These are phyloP conservation scores for Ivindomyrus marchei DNA, from an alignment of 2,113 vertebrate genomes.

Conservation along the genomic window DNA sequence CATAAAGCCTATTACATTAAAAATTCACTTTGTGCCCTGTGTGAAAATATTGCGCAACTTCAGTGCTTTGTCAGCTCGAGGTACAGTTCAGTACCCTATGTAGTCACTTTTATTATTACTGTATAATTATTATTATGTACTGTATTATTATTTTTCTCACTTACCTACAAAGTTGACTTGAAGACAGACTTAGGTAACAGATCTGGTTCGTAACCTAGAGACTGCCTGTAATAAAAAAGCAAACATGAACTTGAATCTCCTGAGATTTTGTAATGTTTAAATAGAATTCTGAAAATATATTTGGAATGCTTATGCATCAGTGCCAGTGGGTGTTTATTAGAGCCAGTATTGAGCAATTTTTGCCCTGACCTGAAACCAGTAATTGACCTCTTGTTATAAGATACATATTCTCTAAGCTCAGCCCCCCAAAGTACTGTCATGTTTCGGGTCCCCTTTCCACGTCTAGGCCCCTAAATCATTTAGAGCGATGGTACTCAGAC, in stretches of 20 bases:
- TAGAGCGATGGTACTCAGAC: not conserved
- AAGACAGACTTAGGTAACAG: too few relatives aligned
- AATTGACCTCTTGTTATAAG: not conserved
- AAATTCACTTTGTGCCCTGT: too few relatives aligned
- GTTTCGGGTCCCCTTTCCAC: not conserved
- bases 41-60: too few relatives aligned
- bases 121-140: too few relatives aligned
- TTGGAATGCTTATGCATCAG: not conserved
- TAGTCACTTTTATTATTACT: too few relatives aligned
- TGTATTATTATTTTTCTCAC: too few relatives aligned
- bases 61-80: too few relatives aligned
- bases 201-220: too few relatives aligned
- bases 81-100: too few relatives aligned
- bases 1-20: too few relatives aligned
- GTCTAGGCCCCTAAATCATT: not conserved
- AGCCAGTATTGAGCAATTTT: not conserved
- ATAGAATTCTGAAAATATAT: not conserved
- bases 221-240: not conserved
- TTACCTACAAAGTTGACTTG: too few relatives aligned
- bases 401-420: not conserved
- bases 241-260: not conserved
- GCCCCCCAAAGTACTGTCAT: not conserved
- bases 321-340: not conserved
- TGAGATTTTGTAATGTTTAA: not conserved
- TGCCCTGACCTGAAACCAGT: not conserved